Percentiles rank a stretch among this genome's conserved stretches.
Evolutionary conservation across 2,113 vertebrate species (phyloP).

Genomic region (Toxotes jaculatrix): DNA sequence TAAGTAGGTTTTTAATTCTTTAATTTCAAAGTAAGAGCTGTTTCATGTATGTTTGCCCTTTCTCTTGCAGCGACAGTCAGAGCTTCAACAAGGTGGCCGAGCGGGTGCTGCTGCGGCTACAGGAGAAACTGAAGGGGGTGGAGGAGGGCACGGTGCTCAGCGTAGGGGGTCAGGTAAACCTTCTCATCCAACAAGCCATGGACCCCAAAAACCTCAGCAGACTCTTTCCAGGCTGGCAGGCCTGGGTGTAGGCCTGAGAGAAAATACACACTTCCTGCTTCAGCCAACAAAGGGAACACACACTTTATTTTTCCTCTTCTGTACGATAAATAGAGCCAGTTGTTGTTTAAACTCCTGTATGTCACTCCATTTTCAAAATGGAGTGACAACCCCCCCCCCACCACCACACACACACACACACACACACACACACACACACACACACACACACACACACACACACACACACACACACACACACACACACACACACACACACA

Average conservation of each 20-base stretch:
- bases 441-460: no score
- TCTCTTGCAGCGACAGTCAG: conserved; percentile 86
- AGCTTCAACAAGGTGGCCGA: conserved; percentile 98
- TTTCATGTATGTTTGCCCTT: background rate
- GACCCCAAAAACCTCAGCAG: conserved; percentile 96
- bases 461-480: no score
- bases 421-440: no score
- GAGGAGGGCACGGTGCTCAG: conserved; percentile 95
- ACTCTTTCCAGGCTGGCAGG: conserved; percentile 94
- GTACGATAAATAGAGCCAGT: background rate
- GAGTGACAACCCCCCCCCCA: no score
- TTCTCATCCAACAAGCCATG: conserved; percentile 98
- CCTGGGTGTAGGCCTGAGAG: conserved; percentile 88
- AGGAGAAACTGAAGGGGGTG: conserved; percentile 98
- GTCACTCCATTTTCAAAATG: background rate
- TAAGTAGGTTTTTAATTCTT: background rate
- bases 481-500: no score
- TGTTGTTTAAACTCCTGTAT: background rate
- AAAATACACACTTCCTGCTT: background rate
- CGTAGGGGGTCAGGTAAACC: conserved; percentile 95
- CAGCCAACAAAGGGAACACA: background rate
- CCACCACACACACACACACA: no score
- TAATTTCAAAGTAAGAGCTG: background rate
- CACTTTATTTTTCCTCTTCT: background rate
- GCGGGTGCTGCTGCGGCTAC: conserved; percentile 94